Conservation (phyloP, 2,888 invertebrate genomes). For the Sabatieria punctata region DNA sequence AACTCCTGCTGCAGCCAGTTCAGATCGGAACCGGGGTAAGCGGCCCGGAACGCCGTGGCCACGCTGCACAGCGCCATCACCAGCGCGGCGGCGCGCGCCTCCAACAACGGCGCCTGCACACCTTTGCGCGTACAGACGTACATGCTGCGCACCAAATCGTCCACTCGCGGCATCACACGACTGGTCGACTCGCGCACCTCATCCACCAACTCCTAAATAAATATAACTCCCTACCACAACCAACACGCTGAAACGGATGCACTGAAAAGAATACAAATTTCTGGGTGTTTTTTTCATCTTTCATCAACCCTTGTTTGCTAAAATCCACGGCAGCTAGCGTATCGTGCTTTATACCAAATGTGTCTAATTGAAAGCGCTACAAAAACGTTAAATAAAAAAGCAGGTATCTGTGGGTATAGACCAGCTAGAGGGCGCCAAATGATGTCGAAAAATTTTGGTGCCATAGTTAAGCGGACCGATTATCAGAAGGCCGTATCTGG, state of each 20-base stretch:
- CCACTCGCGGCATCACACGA: conserved; percentile 49
- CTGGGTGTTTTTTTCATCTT: conserved; percentile 3
- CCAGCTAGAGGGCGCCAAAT: too few relatives aligned
- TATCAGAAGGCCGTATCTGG: too few relatives aligned
- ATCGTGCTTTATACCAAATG: too few relatives aligned
- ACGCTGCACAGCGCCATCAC: conserved; percentile 6
- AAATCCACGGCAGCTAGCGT: too few relatives aligned
- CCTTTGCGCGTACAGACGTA: conserved; percentile 30
- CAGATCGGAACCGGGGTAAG: neutral
- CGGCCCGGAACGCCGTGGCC: conserved; percentile 3
- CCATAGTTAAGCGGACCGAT: too few relatives aligned
- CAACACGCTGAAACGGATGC: neutral
- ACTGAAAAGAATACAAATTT: conserved; percentile 12
- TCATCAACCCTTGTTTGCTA: neutral
- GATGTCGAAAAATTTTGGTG: too few relatives aligned
- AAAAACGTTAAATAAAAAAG: too few relatives aligned
- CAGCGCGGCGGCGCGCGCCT: conserved; percentile 10
- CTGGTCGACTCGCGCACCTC: conserved; percentile 41
- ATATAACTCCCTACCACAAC: neutral
- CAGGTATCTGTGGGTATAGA: too few relatives aligned
- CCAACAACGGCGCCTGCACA: conserved; percentile 4
- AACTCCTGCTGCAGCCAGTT: neutral
- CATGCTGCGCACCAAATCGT: conserved; percentile 52
- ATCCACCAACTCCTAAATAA: conserved; percentile 22
- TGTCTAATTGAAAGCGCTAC: too few relatives aligned